These are phyloP conservation scores for Mythimna pallens DNA, from an alignment of 2,888 invertebrate species.

Conservation along the genomic window DNA sequence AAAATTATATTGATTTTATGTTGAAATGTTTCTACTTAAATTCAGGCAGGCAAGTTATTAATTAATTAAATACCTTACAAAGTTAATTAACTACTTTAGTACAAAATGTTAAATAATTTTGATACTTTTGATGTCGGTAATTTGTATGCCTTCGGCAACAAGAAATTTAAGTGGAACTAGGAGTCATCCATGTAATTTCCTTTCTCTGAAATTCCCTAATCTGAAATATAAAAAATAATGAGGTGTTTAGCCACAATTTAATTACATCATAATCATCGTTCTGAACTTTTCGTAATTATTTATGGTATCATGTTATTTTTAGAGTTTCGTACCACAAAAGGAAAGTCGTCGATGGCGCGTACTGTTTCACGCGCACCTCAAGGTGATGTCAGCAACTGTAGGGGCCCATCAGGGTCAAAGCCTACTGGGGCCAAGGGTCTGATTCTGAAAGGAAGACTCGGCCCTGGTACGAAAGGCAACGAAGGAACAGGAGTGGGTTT, in stretches of 20 bases:
- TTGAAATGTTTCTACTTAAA: slow-evolving; percentile 20
- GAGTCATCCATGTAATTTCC: not conserved
- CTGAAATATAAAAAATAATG: slow-evolving; percentile 18
- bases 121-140: slow-evolving; percentile 9
- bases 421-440: too few relatives aligned
- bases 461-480: too few relatives aligned
- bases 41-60: slow-evolving; percentile 27
- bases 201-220: not conserved
- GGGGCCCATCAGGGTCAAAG: too few relatives aligned
- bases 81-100: slow-evolving; percentile 26
- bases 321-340: too few relatives aligned
- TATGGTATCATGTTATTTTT: not conserved
- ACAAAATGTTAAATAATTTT: slow-evolving; percentile 30
- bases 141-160: slow-evolving; percentile 8
- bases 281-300: not conserved
- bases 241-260: not conserved
- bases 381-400: too few relatives aligned
- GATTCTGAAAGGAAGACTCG: too few relatives aligned
- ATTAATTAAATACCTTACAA: slow-evolving; percentile 44
- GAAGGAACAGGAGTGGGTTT: too few relatives aligned
- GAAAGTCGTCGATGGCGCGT: too few relatives aligned
- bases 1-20: slow-evolving; percentile 24
- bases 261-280: not conserved
- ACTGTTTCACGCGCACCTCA: too few relatives aligned
- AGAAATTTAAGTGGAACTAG: slow-evolving; percentile 8